A percentile compares a stretch with the other conserved stretches of the same genome.
Evolutionary conservation across 2,113 vertebrate genomes (phyloP).

Genomic region (Elachura formosa): DNA sequence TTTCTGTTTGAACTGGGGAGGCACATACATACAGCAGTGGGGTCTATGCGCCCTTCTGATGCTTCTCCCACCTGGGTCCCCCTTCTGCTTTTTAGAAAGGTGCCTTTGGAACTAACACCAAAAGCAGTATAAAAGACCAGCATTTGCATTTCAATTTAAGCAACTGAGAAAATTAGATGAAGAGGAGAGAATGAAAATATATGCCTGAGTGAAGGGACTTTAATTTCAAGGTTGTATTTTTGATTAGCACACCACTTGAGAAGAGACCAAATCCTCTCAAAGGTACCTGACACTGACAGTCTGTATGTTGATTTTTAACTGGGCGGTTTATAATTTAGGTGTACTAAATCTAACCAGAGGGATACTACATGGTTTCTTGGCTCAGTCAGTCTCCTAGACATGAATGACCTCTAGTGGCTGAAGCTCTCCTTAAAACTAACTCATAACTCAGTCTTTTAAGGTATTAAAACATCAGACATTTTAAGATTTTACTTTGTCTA

Average conservation of each 20-base stretch:
- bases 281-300: background rate
- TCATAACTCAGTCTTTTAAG: background rate
- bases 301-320: background rate
- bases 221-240: background rate
- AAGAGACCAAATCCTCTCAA: background rate
- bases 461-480: background rate
- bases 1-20: background rate
- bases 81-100: background rate
- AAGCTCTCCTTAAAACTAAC: background rate
- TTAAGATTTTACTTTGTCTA: background rate
- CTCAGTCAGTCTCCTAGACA: background rate
- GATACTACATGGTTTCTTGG: background rate
- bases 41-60: background rate
- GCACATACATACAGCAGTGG: background rate
- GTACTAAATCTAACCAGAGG: background rate
- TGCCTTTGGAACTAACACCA: background rate
- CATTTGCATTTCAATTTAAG: accelerated
- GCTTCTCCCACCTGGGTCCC: background rate
- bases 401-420: conserved; percentile 66
- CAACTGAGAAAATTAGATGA: background rate
- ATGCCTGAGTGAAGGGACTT: background rate
- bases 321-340: background rate
- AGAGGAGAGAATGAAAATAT: background rate
- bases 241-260: background rate
- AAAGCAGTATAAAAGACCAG: background rate